Conservation (phyloP, 1,140 invertebrate species). For the Hypsibius dujardini region DNA sequence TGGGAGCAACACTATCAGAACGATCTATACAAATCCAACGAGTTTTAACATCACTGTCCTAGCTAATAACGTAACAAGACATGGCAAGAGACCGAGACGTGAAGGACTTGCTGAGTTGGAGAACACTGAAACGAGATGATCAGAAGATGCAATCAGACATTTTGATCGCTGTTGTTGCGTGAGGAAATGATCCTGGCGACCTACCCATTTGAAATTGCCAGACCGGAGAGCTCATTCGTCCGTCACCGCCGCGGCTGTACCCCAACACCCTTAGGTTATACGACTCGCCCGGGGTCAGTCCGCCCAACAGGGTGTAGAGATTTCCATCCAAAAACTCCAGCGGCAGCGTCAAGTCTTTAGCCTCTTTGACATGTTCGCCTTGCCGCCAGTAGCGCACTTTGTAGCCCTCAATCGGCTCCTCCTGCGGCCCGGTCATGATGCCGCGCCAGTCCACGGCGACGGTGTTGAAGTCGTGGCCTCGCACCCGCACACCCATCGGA, state of each 20-base stretch:
- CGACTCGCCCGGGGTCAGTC: constrained; percentile 51
- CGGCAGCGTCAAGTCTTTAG: constrained; percentile 61
- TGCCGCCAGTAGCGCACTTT: constrained; percentile 78
- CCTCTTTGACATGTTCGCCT: constrained; percentile 74
- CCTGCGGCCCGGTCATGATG: constrained; percentile 51
- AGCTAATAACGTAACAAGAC: no score
- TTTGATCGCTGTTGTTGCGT: no score
- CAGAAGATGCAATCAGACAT: no score
- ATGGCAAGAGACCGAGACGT: no score
- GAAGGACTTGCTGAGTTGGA: no score
- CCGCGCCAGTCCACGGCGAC: constrained; percentile 77
- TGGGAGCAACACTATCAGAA: no score
- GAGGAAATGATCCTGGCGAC: no score
- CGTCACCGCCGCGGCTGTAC: constrained; percentile 80
- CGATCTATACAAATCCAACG: no score
- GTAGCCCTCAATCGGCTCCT: constrained; percentile 81
- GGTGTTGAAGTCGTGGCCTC: constrained; percentile 38
- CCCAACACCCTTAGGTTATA: constrained; percentile 77
- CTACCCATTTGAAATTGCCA: constrained; percentile 47
- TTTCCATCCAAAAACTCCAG: constrained; percentile 43
- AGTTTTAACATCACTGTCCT: no score
- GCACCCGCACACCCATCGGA: constrained; percentile 21
- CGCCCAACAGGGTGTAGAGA: constrained; percentile 54
- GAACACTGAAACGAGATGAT: no score
- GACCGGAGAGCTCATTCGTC: constrained; percentile 79